phyloP scores from a whole-genome alignment of 1,140 invertebrate genomes.

The Cepaea nemoralis region DNA sequence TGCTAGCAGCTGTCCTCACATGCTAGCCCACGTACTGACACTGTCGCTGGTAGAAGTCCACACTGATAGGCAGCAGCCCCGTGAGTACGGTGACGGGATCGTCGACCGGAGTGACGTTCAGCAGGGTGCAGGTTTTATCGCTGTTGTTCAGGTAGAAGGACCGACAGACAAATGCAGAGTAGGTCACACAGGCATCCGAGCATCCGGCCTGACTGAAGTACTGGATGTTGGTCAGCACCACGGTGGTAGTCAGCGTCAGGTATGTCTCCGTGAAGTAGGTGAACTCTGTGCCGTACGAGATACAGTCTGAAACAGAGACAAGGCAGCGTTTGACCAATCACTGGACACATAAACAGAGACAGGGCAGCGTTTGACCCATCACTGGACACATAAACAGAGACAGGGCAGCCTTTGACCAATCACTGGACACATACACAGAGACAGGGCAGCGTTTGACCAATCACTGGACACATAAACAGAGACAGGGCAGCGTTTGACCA shows the following conservation, averaged over 20 bases:
- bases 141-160: not conserved
- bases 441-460: too few species aligned
- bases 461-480: too few species aligned
- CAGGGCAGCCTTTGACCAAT: too few species aligned
- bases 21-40: not conserved
- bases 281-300: not conserved
- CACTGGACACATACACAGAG: too few species aligned
- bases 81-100: not conserved
- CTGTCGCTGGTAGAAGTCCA: slow-evolving; percentile 13
- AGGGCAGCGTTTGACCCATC: too few species aligned
- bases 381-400: too few species aligned
- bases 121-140: not conserved
- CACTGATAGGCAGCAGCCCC: not conserved
- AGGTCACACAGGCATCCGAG: not conserved
- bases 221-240: not conserved
- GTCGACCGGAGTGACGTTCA: not conserved
- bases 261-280: not conserved
- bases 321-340: not conserved
- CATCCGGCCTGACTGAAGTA: not conserved
- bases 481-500: too few species aligned
- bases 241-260: not conserved
- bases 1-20: not conserved
- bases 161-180: not conserved
- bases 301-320: not conserved
- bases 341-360: too few species aligned